Conservation (phyloP, 2,797 vertebrate genomes). For the Pantherophis vulpinus region DNA sequence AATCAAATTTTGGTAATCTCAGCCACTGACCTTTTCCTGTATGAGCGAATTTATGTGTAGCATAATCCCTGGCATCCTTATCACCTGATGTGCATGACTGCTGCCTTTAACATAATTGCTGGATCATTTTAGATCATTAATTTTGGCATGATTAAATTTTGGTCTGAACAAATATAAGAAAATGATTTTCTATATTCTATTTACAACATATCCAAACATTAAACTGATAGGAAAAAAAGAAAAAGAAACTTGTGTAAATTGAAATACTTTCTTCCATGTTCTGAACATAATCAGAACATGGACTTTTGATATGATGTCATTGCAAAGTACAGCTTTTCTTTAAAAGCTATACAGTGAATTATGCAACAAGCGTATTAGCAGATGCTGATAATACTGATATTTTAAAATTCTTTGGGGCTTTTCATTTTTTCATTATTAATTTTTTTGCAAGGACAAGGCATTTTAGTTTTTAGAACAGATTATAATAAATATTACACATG, state of each 20-base stretch:
- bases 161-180: constrained; percentile 43
- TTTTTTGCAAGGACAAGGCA: background rate
- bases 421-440: background rate
- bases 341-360: constrained; percentile 33
- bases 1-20: constrained; percentile 76
- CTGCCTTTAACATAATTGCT: constrained; percentile 61
- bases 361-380: background rate
- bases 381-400: background rate
- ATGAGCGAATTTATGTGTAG: constrained; percentile 71
- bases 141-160: constrained; percentile 64
- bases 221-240: background rate
- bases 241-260: fast-evolving
- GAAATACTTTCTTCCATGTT: background rate
- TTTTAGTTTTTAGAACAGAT: constrained; percentile 3
- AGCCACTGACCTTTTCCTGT: constrained; percentile 73
- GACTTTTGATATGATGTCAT: background rate
- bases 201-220: background rate
- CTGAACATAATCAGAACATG: background rate
- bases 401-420: background rate
- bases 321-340: constrained; percentile 19
- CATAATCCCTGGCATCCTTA: constrained; percentile 59
- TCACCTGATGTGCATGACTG: constrained; percentile 41
- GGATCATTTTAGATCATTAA: constrained; percentile 59
- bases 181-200: background rate
- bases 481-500: background rate